Evolutionary conservation across 2,113 vertebrate species (phyloP).

Genomic region (Plotosus lineatus): DNA sequence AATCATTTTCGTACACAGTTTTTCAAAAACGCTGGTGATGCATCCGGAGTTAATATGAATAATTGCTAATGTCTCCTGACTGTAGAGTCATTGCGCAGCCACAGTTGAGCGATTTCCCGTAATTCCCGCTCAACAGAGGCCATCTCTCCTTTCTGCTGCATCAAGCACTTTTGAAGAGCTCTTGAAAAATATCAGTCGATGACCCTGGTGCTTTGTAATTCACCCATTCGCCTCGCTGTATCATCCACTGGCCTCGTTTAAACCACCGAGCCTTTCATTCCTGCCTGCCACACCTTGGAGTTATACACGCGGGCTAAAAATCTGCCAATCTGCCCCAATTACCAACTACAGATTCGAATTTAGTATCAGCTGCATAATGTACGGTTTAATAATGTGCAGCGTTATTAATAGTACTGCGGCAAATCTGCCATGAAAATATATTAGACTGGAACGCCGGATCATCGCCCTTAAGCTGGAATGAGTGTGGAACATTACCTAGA

Average conservation of each 20-base stretch:
- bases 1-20: background rate
- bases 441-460: conserved; percentile 78
- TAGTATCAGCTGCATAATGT: background rate
- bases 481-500: conserved; percentile 82
- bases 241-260: background rate
- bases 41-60: background rate
- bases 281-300: background rate
- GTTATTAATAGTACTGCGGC: conserved; percentile 74
- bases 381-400: background rate
- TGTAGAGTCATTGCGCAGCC: background rate
- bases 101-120: conserved; percentile 16
- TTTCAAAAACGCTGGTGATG: background rate
- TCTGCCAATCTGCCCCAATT: conserved; percentile 50
- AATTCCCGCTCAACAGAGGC: background rate
- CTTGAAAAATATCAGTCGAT: background rate
- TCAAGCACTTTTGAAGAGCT: conserved; percentile 25
- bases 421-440: conserved; percentile 95
- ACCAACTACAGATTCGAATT: background rate
- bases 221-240: background rate
- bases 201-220: conserved; percentile 9
- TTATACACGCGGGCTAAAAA: conserved; percentile 59
- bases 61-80: background rate
- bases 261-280: conserved; percentile 4
- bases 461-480: conserved; percentile 73
- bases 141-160: conserved; percentile 20